These are phyloP conservation scores for Pseudachorutes palmiensis DNA, from an alignment of 1,140 invertebrate species.

Conservation along the genomic window DNA sequence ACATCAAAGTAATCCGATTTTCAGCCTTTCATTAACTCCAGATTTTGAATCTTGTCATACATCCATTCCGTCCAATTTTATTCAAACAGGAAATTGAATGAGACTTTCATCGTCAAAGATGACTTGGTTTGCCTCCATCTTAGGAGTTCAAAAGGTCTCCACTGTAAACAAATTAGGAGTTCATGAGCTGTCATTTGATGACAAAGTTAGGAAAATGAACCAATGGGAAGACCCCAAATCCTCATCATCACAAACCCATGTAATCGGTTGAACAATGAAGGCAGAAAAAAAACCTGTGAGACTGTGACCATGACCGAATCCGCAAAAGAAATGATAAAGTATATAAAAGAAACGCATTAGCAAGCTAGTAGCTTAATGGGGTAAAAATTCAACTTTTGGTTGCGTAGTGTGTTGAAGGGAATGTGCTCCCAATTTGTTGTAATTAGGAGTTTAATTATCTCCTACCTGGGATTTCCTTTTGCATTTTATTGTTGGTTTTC, in stretches of 20 bases:
- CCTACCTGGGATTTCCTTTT: neutral
- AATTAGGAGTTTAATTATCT: neutral
- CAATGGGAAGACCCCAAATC: neutral
- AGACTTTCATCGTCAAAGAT: neutral
- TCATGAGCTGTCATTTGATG: slow-evolving; percentile 4
- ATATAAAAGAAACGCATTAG: neutral
- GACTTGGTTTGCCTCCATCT: too few relatives aligned
- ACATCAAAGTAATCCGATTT: too few relatives aligned
- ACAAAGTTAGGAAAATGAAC: neutral
- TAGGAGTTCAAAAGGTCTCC: too few relatives aligned
- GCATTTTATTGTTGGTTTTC: neutral
- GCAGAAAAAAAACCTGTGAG: neutral
- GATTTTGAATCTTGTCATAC: too few relatives aligned
- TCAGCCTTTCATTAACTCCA: too few relatives aligned
- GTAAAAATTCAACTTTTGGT: neutral
- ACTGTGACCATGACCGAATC: slow-evolving; percentile 5
- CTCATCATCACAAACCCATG: neutral
- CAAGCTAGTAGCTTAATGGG: neutral
- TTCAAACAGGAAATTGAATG: neutral
- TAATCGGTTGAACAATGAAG: neutral
- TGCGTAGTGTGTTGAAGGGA: neutral
- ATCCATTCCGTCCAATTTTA: neutral
- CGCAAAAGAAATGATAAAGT: neutral
- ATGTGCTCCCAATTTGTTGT: neutral
- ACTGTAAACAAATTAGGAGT: neutral